Evolutionary conservation across 2,888 invertebrate species (phyloP), one percentile per base, ranked within the genome.

Genomic region (Spodoptera picta): DNA sequence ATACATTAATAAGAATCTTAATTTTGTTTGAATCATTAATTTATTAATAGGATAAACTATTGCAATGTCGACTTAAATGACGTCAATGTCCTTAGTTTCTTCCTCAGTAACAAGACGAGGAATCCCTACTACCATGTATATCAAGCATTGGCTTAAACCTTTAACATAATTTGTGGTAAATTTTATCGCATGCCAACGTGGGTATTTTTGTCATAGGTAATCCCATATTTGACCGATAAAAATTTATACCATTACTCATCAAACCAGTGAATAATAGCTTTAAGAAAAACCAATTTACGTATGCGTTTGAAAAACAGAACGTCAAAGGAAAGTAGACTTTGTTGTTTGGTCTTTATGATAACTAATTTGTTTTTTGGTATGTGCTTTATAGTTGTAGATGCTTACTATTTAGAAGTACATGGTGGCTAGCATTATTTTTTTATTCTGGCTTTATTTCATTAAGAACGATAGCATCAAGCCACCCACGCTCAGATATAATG

Each of bases 381-480:
- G 6, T 19, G 23, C 10, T n/a, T 45, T 55, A 65, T 42, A 36
- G 63, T 77, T 60, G 70, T 58, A 19, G 31, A 36, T 71, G 60
- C 67, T 75, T 73, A 76, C 68, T 68, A 79, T 79, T 70, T 78
- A 75, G 63, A 65, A 79, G 81, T 82, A 82, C 83, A 78, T 71
- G 79, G 68, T 69, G 66, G 69, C 68, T 79, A 75, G 80, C 73
- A 81, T 82, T 84, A 82, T 85, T 84, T 89, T 67, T 90, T 92
- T 90, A 87, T 91, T 86, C 87, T 83, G 77, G 88, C 90, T 93
- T 93, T 93, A 94, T 94, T 94, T 94, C 94, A 94, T 94, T 94
- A 94, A 87, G 83, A 55, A 65, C 65, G 94, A 94, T 94, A 94
- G 69, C 83, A 94, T 94, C 94, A 62, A 79, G 83, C 94, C 94